A percentile compares a stretch with the other conserved stretches of the same genome.
These are phyloP conservation scores for Lerema accius DNA, from an alignment of 1,140 invertebrate species.

Conservation along the genomic window DNA sequence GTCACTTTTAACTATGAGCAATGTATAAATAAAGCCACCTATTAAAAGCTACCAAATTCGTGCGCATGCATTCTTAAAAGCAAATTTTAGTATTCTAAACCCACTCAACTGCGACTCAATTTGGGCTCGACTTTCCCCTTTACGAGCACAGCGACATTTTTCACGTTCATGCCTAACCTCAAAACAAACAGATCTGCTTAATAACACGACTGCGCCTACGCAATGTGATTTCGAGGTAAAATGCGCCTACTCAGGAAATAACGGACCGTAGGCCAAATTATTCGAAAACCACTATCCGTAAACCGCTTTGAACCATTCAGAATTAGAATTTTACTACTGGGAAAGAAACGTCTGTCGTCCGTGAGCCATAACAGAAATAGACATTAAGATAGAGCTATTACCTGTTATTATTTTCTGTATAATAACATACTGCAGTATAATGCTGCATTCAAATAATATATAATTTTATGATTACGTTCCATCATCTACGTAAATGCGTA, in stretches of 20 bases:
- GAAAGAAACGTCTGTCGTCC: constrained; percentile 38
- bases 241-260: constrained; percentile 59
- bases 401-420: constrained; percentile 3
- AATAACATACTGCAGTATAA: constrained; percentile 2
- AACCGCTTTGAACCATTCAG: constrained; percentile 52
- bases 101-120: constrained; percentile 1
- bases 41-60: background rate
- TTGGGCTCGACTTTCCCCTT: constrained; percentile 11
- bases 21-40: no score
- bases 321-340: constrained; percentile 52
- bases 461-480: constrained; percentile 12
- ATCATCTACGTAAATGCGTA: constrained; percentile 5
- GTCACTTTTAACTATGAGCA: no score
- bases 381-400: constrained; percentile 13
- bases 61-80: background rate
- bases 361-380: constrained; percentile 49
- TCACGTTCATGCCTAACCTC: constrained; percentile 16
- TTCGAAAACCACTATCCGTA: constrained; percentile 55
- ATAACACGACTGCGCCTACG: constrained; percentile 31
- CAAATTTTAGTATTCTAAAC: background rate
- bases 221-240: constrained; percentile 36
- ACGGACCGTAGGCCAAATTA: constrained; percentile 65
- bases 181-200: constrained; percentile 21
- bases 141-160: constrained; percentile 16
- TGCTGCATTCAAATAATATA: constrained; percentile 1